Conservation (phyloP, 2,888 invertebrate genomes). For the Caenorhabditis zanzibari region DNA sequence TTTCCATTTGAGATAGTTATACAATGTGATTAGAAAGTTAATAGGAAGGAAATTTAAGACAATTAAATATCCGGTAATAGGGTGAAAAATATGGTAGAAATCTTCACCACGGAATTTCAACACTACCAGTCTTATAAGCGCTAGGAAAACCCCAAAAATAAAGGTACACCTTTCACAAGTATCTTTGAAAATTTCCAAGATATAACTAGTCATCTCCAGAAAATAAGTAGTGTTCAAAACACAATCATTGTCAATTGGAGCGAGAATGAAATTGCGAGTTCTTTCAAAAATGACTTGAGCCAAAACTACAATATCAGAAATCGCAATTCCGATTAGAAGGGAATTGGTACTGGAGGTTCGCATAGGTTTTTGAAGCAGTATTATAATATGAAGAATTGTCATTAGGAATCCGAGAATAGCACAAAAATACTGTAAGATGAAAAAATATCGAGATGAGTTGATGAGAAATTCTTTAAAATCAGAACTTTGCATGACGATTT, state of each 20-base stretch:
- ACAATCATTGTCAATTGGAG: not conserved
- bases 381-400: not conserved
- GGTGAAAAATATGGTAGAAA: not conserved
- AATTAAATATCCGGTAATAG: not conserved
- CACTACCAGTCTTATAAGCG: not conserved
- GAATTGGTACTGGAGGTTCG: slow-evolving; percentile 1
- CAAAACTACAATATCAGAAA: not conserved
- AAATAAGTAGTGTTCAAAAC: not conserved
- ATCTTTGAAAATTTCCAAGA: not conserved
- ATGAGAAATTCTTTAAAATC: not conserved
- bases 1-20: slow-evolving; percentile 1
- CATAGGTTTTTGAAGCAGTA: not conserved
- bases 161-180: not conserved
- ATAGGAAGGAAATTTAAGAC: not conserved
- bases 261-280: not conserved
- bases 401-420: not conserved
- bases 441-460: not conserved
- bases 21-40: not conserved
- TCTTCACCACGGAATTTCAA: not conserved
- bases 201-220: not conserved
- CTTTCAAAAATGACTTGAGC: not conserved
- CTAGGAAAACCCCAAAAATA: not conserved
- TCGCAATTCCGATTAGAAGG: not conserved
- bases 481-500: not conserved
- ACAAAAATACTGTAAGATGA: not conserved